Base-by-base conservation (phyloP, 2,888 invertebrate species). In the Macropis europaea region DNA sequence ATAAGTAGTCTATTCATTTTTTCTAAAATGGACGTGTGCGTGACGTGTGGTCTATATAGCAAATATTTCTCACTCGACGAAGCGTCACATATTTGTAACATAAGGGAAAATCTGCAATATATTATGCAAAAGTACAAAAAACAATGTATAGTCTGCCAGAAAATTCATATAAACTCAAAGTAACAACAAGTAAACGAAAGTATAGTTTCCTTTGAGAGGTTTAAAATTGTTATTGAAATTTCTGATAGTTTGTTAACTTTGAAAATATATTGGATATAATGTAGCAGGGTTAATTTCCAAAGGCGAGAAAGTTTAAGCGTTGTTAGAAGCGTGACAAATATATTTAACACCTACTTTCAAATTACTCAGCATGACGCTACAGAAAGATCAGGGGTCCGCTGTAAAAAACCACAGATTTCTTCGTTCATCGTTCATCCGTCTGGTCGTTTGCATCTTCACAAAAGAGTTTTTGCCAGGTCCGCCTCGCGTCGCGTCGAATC, bases 331-430 rank as follows among this genome's bases (percentile, higher is more conserved):
- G 61, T 73, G 67, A 62, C 73, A 67, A 73, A 73, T 62, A 53
- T 47, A 59, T 67, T 73, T 73, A 73, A 67, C 73, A 73, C 73
- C 73, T 73, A 73, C 67, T 73, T 73, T 72, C 61, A 62, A 67
- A 62, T 73, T 73, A 67, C 47, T 28, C 61, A 48, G 73, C 73
- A 62, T 73, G 73, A 73, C 67, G 62, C 6, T 57, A 61, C 73
- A 61, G 62, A 73, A 73, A 52, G 56, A 32, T 36, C n/a, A 42
- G 57, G 24, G 19, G 28, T 30, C 11, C 43, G 17, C 22, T 34
- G 26, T 52, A 54, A 73, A 70, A 73, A 73, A 73, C 36, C 6
- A 11, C 22, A 32, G 30, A 61, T 67, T 62, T 57, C 73, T 67
- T 62, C 52, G 54, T 50, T 32, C n/a, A 32, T 17, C 62, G 60